Evolutionary conservation across 2,888 invertebrate genomes (phyloP).

Genomic region (Napeogenes sylphis): DNA sequence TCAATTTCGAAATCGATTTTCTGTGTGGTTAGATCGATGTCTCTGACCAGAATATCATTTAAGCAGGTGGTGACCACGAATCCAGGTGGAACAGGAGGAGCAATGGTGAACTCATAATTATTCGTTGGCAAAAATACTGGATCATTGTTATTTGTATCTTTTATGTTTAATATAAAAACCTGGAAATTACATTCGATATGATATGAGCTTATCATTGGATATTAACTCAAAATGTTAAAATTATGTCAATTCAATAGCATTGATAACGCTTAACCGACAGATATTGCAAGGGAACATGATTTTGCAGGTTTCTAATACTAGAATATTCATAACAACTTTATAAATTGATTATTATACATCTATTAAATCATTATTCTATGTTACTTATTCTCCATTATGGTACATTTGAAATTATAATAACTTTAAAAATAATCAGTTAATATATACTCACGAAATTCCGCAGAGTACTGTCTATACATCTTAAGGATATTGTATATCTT

Average conservation of each 20-base stretch:
- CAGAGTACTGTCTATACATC: constrained; percentile 44
- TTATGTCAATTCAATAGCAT: too few species aligned
- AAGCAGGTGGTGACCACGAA: constrained; percentile 60
- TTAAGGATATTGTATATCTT: constrained; percentile 44
- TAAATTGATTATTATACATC: too few species aligned
- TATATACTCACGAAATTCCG: constrained; percentile 42
- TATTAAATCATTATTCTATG: too few species aligned
- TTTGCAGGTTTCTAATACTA: too few species aligned
- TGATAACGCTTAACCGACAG: too few species aligned
- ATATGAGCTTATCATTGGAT: constrained; percentile 10
- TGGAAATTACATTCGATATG: constrained; percentile 40
- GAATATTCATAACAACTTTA: too few species aligned
- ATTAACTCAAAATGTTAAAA: too few species aligned
- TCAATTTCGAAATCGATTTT: constrained; percentile 56
- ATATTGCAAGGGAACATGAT: too few species aligned
- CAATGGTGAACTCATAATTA: constrained; percentile 56
- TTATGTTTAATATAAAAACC: constrained; percentile 54
- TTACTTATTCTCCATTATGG: too few species aligned
- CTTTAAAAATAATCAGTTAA: too few species aligned
- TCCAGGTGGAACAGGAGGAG: constrained; percentile 69
- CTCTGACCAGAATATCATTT: constrained; percentile 63
- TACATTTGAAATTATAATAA: too few species aligned
- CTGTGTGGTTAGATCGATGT: constrained; percentile 73
- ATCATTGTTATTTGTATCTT: constrained; percentile 70
- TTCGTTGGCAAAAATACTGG: constrained; percentile 56